Evolutionary conservation across 2,888 invertebrate species (phyloP), one percentile per base, ranked within the genome.

Genomic region (Oegoconia quadripuncta): DNA sequence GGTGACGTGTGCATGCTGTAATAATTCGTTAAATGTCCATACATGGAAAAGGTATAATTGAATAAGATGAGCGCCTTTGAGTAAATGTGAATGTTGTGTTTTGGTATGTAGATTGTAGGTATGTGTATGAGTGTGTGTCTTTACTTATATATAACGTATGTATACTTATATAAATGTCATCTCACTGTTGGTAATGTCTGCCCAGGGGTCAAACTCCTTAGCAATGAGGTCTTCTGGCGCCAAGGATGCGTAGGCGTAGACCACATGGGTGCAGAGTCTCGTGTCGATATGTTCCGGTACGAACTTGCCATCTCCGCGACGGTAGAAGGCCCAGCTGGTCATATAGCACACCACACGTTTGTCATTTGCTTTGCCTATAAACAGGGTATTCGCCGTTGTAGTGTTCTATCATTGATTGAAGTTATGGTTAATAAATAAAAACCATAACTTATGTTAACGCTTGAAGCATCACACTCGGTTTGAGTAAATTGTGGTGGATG

Each of bases 201-300:
- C 92, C 95, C 94, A 95, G 1, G 95, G 93, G 80, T 97, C 97
- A 50, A 95, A 95, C 42, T 95, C 91, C 41, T 93, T 93, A 9
- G 96, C 90, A 1, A 91, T 78, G 13, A 96, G 88, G 8, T 91
- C 92, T 49, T 95, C 93, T 0, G 95, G 93, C 58, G 96, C 93
- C 37, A 97, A 83, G 16, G 94, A 93, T 1, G 96, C 96, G 64
- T 97, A 97, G 0, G 97, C 96, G 59, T 97, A 97, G 11, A 97
- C 91, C 0, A 97, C 80, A 55, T 97, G 95, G 0, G 96, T 96
- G 66, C 98, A 98, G 0, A 97, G 89, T 36, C 90, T 86, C 0
- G 93, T 89, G 59, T 97, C 94, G 1, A 97, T 83, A 52, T 95
- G 91, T 74, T 97, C 96, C 0, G 97, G 97, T 0, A 94, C 93